Conservation (phyloP, 2,113 vertebrate species). For the Spermophilus dauricus region DNA sequence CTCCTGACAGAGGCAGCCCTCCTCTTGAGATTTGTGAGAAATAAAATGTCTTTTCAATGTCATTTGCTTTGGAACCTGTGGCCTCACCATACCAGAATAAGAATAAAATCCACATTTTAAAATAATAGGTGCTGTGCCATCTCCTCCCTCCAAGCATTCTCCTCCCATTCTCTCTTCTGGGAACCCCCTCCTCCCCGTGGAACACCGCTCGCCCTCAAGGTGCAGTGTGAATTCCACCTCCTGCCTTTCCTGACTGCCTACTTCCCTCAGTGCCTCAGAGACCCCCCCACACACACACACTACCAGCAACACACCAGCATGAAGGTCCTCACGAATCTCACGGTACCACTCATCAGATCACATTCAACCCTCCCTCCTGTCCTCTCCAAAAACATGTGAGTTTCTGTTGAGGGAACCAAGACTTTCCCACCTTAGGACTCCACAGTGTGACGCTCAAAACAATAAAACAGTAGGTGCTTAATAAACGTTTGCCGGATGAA, state of each 20-base stretch:
- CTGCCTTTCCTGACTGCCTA: background rate
- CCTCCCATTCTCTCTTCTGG: background rate
- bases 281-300: background rate
- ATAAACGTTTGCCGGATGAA: background rate
- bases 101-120: background rate
- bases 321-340: background rate
- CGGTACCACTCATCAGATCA: no score
- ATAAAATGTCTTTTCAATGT: background rate
- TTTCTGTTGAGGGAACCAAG: background rate
- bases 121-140: fast-evolving
- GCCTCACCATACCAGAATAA: background rate
- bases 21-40: background rate
- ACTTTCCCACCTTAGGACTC: background rate
- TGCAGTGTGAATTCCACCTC: background rate
- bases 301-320: background rate
- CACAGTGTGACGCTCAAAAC: background rate
- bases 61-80: background rate
- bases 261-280: background rate
- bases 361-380: background rate
- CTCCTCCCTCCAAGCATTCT: background rate
- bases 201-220: no score
- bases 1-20: background rate
- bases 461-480: background rate
- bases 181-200: background rate
- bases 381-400: background rate